These are phyloP conservation scores for Micrasema longulum DNA, from an alignment of 1,140 invertebrate genomes.

Conservation along the genomic window DNA sequence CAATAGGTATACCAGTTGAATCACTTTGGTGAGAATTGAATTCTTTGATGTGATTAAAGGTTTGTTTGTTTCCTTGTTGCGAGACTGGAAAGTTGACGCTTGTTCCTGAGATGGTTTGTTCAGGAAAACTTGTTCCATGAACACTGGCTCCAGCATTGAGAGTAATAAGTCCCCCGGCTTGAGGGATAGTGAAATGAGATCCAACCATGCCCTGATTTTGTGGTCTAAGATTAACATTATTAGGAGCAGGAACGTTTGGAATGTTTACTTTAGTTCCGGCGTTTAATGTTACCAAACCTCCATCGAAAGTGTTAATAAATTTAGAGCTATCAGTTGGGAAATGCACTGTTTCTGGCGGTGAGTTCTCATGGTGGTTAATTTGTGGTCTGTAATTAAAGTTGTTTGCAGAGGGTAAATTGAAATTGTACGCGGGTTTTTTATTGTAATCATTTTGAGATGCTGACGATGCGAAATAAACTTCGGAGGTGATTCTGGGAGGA, in stretches of 20 bases:
- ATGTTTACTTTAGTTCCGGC: slow-evolving; percentile 52
- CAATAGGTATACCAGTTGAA: slow-evolving; percentile 64
- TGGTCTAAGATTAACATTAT: slow-evolving; percentile 16
- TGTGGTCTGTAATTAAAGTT: slow-evolving; percentile 39
- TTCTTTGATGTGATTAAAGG: slow-evolving; percentile 44
- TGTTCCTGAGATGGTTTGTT: slow-evolving; percentile 51
- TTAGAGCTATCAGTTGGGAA: slow-evolving; percentile 44
- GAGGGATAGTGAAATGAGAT: slow-evolving; percentile 45
- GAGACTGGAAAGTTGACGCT: slow-evolving; percentile 35
- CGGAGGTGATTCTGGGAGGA: slow-evolving; percentile 65
- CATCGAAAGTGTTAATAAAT: slow-evolving; percentile 48
- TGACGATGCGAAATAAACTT: slow-evolving; percentile 66
- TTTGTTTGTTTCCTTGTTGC: slow-evolving; percentile 29
- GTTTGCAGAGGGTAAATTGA: slow-evolving; percentile 36
- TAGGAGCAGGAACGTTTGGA: slow-evolving; percentile 37
- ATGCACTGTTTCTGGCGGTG: slow-evolving; percentile 26
- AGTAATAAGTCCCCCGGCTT: slow-evolving; percentile 50
- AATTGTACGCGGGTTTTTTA: slow-evolving; percentile 44
- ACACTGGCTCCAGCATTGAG: slow-evolving; percentile 50
- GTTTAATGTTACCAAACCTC: slow-evolving; percentile 50
- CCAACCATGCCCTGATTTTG: slow-evolving; percentile 28
- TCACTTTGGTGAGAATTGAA: slow-evolving; percentile 55
- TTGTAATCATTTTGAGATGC: slow-evolving; percentile 56
- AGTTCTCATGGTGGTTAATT: slow-evolving; percentile 3
- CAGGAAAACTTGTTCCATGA: slow-evolving; percentile 45